A percentile compares a stretch with the other conserved stretches of the same genome.
Evolutionary conservation across 2,113 vertebrate genomes (phyloP).

Genomic region (Callipepla californica): DNA sequence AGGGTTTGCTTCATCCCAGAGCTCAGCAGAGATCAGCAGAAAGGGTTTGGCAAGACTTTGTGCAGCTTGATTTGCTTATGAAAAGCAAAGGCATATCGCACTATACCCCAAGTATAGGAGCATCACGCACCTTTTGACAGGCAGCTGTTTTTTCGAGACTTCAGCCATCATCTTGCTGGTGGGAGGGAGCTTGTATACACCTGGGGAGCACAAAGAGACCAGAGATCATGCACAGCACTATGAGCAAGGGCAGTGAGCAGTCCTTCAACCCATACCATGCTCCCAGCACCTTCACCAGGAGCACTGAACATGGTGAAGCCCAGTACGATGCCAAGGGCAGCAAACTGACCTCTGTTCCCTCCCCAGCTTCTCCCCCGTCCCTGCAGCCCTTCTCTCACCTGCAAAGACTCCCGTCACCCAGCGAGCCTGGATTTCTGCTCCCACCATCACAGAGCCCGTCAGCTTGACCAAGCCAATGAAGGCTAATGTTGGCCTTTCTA

Average conservation of each 20-base stretch:
- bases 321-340: background rate
- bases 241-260: background rate
- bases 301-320: background rate
- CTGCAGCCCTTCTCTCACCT: conserved; percentile 72
- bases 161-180: conserved; percentile 69
- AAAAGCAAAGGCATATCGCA: background rate
- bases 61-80: background rate
- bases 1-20: background rate
- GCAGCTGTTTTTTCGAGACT: conserved; percentile 33
- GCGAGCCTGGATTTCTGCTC: conserved; percentile 90
- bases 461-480: conserved; percentile 83
- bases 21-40: too few species aligned
- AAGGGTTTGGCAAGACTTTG: background rate
- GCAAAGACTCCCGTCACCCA: conserved; percentile 88
- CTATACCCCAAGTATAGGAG: rapidly evolving
- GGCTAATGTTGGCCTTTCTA: conserved; percentile 84
- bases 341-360: background rate
- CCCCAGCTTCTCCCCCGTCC: background rate
- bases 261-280: background rate
- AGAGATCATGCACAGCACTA: background rate
- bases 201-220: conserved; percentile 46
- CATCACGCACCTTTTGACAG: conserved; percentile 56
- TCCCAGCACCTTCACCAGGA: background rate
- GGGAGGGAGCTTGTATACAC: conserved; percentile 74
- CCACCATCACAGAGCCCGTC: conserved; percentile 81